A percentile compares a stretch with the other conserved stretches of the same genome.
phyloP scores from a whole-genome alignment of 2,888 invertebrate species.

The Tipula helvola region DNA sequence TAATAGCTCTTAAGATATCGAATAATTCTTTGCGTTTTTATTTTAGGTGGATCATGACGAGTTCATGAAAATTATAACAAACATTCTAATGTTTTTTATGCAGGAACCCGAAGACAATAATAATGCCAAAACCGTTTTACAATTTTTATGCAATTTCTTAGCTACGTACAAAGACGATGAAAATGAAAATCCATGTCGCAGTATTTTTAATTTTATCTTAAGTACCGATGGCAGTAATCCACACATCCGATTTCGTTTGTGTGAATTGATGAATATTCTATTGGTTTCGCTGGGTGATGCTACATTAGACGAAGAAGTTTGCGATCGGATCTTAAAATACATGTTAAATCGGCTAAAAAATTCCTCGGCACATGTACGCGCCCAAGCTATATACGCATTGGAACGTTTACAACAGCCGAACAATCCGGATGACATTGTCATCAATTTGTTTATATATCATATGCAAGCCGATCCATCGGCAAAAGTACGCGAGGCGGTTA shows the following conservation, averaged over 20 bases:
- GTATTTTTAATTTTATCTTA: slow-evolving; percentile 27
- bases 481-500: slow-evolving; percentile 55
- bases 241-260: slow-evolving; percentile 56
- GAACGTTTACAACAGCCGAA: slow-evolving; percentile 68
- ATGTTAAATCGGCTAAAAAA: slow-evolving; percentile 42
- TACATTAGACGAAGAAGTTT: slow-evolving; percentile 61
- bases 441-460: slow-evolving; percentile 57
- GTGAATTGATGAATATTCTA: slow-evolving; percentile 64
- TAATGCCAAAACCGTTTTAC: slow-evolving; percentile 52
- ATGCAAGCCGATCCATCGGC: slow-evolving; percentile 61
- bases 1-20: not conserved
- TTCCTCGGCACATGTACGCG: slow-evolving; percentile 58
- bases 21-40: slow-evolving; percentile 13
- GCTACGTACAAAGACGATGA: slow-evolving; percentile 44
- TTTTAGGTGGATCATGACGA: slow-evolving; percentile 40
- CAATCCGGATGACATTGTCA: slow-evolving; percentile 61
- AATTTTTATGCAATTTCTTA: slow-evolving; percentile 60
- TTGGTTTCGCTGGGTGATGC: slow-evolving; percentile 63
- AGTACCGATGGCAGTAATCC: slow-evolving; percentile 36
- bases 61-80: slow-evolving; percentile 51
- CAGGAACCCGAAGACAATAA: slow-evolving; percentile 53
- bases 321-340: slow-evolving; percentile 53
- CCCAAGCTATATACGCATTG: slow-evolving; percentile 66
- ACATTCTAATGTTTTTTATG: slow-evolving; percentile 50
- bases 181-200: slow-evolving; percentile 26